Base-by-base conservation (phyloP, 2,888 invertebrate genomes). In the Epinotia brunnichana region DNA sequence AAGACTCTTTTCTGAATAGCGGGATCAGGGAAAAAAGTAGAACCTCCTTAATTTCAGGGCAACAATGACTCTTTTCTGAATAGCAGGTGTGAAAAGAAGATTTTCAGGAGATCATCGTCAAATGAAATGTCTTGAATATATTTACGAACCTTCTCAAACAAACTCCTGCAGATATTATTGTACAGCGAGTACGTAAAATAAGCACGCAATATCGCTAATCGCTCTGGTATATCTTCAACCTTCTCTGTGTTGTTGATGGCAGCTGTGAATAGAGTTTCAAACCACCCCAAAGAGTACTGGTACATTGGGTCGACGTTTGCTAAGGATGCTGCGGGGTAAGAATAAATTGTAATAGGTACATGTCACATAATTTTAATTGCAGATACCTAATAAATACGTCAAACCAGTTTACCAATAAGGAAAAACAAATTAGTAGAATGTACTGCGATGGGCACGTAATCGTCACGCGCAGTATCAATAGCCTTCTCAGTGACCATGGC, bases 251-350 rank as follows among this genome's bases (percentile, higher is more conserved):
- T 96, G 78, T 98, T 97, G 74, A 99, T 98, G 21, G 97, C 95
- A 61, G 95, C 93, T 79, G 96, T 96, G 87, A 97, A 99, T 39
- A 99, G 94, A 78, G 97, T 96, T 82, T 99, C 97, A 87, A 98
- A 99, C 99, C 99, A 99, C 2, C 95, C 95, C 79, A 99, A 92
- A 0, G 98, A 98, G 87, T 98, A 99, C 86, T 99, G 98, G 89
- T 99, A 99, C 99, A 99, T 99, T 2, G 98, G 98, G 90, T 99
- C 98, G 77, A 99, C 97, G 82, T 97, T 96, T 7, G 98, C 96
- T 82, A 99, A 90, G 73, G 98, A 97, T 73, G 96, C 97, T 96
- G 83, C 67, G 90, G 90, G 74, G 10, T 3, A 51, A 17, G 21
- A 35, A 11, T 24, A 21, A 19, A 53, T 64, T 77, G 75, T 54